These are phyloP conservation scores for Pangasianodon hypophthalmus DNA, from an alignment of 2,113 vertebrate species.

Conservation along the genomic window DNA sequence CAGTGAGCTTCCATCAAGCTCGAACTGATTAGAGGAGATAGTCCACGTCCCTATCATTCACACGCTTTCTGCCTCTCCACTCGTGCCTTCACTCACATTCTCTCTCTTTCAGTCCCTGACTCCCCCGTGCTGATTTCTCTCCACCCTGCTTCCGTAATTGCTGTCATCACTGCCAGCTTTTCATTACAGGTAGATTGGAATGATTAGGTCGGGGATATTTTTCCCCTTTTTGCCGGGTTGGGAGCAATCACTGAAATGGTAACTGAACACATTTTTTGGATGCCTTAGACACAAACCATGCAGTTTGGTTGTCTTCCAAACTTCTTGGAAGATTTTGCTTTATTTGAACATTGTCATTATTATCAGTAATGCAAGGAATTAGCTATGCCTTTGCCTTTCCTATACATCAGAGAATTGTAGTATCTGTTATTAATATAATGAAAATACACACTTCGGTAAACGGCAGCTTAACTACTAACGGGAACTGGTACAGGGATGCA, in stretches of 20 bases:
- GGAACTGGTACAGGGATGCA: neutral
- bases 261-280: neutral
- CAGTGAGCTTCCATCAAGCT: slow-evolving; percentile 27
- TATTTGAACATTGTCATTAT: neutral
- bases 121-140: slow-evolving; percentile 11
- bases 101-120: slow-evolving; percentile 14
- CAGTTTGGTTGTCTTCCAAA: neutral
- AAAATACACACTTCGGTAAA: neutral
- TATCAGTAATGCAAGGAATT: neutral
- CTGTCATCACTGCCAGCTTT: slow-evolving; percentile 35
- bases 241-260: slow-evolving; percentile 16
- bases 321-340: neutral
- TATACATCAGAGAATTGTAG: neutral
- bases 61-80: neutral
- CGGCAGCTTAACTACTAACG: neutral
- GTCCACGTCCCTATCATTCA: slow-evolving; percentile 12
- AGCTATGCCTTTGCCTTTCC: neutral
- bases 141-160: slow-evolving; percentile 6
- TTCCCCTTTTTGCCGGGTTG: neutral
- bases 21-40: slow-evolving; percentile 34
- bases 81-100: neutral
- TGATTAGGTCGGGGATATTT: slow-evolving; percentile 30
- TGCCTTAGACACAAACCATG: neutral
- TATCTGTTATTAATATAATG: neutral
- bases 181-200: slow-evolving; percentile 42